Percentiles rank a stretch among this genome's conserved stretches.
Conservation (phyloP, 2,113 vertebrate genomes). For the Oenanthe melanoleuca region DNA sequence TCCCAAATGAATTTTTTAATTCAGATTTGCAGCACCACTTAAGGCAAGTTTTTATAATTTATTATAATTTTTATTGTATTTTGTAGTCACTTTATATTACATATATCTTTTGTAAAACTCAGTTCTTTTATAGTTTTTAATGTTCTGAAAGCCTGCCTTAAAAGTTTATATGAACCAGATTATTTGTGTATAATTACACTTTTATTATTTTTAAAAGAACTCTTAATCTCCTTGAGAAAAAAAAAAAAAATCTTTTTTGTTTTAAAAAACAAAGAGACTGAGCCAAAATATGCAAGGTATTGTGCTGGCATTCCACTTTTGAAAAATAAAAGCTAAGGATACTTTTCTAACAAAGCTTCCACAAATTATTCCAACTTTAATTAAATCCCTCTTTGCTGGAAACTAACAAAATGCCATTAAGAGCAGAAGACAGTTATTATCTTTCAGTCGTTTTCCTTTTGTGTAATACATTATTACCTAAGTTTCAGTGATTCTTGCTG, state of each 20-base stretch:
- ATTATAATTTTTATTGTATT: background rate
- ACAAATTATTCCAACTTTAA: slow-evolving; percentile 29
- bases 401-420: slow-evolving; percentile 42
- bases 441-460: slow-evolving; percentile 33
- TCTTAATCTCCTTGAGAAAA: background rate
- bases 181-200: slow-evolving; percentile 5
- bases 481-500: slow-evolving; percentile 52
- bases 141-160: background rate
- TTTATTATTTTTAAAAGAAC: slow-evolving; percentile 27
- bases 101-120: background rate
- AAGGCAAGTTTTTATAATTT: background rate
- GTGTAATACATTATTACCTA: slow-evolving; percentile 36
- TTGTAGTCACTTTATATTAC: background rate
- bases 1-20: background rate
- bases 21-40: background rate
- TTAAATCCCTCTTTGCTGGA: slow-evolving; percentile 55
- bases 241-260: background rate
- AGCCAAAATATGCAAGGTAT: slow-evolving; percentile 42
- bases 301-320: background rate
- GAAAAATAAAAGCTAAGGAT: slow-evolving; percentile 16
- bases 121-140: background rate
- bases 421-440: slow-evolving; percentile 32
- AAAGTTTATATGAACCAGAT: background rate
- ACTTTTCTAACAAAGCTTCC: slow-evolving; percentile 28
- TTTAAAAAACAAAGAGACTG: background rate